Evolutionary conservation across 2,113 vertebrate genomes (phyloP).

Genomic region (zebrafish (Danio rerio)): DNA sequence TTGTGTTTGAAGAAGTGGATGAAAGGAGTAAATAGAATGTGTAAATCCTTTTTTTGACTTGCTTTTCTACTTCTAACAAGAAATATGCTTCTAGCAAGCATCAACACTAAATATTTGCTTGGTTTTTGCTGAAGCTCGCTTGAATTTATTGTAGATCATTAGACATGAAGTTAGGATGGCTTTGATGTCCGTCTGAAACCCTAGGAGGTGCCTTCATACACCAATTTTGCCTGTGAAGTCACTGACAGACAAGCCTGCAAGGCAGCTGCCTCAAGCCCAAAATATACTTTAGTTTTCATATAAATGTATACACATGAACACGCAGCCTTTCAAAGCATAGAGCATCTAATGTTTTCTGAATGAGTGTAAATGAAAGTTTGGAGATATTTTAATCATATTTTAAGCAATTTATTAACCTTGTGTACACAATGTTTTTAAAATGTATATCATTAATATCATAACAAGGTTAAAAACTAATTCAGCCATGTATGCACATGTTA

Average conservation of each 20-base stretch:
- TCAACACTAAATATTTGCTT: too few species aligned
- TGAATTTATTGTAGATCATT: not conserved
- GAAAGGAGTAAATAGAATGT: too few species aligned
- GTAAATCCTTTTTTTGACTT: not conserved
- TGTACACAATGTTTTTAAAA: not conserved
- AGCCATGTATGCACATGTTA: not conserved
- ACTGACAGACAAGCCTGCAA: not conserved
- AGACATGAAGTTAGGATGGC: not conserved
- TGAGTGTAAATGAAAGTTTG: not conserved
- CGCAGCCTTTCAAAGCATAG: not conserved
- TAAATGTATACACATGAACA: not conserved
- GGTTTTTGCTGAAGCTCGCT: not conserved
- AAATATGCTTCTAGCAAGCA: not conserved
- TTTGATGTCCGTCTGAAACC: not conserved
- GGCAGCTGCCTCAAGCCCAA: conserved; percentile 3
- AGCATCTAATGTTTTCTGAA: not conserved
- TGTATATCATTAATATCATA: not conserved
- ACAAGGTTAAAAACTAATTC: not conserved
- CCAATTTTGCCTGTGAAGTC: not conserved
- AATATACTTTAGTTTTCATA: not conserved
- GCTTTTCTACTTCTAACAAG: not conserved
- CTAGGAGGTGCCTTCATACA: not conserved
- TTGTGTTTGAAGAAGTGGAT: too few species aligned
- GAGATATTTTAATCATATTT: not conserved
- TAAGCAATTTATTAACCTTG: not conserved